Percentiles rank a stretch among this genome's conserved stretches.
phyloP scores from a whole-genome alignment of 1,140 invertebrate genomes.

The Camponotus pennsylvanicus region DNA sequence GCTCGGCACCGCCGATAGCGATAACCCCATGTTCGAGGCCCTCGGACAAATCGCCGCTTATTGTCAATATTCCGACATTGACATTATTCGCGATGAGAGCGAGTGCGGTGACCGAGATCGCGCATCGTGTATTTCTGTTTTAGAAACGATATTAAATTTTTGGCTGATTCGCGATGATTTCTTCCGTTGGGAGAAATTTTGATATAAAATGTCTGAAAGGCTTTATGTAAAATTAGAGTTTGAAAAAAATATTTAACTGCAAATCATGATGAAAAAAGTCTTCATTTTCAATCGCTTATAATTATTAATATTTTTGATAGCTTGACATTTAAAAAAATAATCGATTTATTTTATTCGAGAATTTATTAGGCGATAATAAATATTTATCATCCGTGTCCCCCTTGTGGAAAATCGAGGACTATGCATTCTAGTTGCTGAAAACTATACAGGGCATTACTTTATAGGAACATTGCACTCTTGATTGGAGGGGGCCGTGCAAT shows the following conservation, averaged over 20 bases:
- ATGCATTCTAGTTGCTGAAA: slow-evolving; percentile 33
- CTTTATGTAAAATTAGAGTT: background rate
- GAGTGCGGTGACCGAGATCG: slow-evolving; percentile 44
- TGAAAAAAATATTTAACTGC: background rate
- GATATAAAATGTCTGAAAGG: background rate
- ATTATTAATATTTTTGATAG: background rate
- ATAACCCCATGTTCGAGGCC: background rate
- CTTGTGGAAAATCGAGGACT: slow-evolving; percentile 11
- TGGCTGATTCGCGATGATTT: background rate
- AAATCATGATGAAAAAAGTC: background rate
- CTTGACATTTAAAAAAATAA: slow-evolving; percentile 13
- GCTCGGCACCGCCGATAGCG: slow-evolving; percentile 42
- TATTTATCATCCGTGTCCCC: slow-evolving; percentile 38
- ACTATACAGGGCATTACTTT: slow-evolving; percentile 42
- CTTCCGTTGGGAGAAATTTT: background rate
- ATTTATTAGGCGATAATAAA: slow-evolving; percentile 48
- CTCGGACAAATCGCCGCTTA: slow-evolving; percentile 27
- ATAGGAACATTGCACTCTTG: slow-evolving; percentile 56
- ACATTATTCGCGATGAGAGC: slow-evolving; percentile 44
- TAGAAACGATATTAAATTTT: background rate
- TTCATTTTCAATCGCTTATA: background rate
- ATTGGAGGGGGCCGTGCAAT: slow-evolving; percentile 37
- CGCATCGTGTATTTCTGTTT: background rate
- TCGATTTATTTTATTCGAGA: background rate
- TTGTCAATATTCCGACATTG: slow-evolving; percentile 58